Evolutionary conservation across 1,140 invertebrate species (phyloP).

Genomic region (Drosophila lacertosa): DNA sequence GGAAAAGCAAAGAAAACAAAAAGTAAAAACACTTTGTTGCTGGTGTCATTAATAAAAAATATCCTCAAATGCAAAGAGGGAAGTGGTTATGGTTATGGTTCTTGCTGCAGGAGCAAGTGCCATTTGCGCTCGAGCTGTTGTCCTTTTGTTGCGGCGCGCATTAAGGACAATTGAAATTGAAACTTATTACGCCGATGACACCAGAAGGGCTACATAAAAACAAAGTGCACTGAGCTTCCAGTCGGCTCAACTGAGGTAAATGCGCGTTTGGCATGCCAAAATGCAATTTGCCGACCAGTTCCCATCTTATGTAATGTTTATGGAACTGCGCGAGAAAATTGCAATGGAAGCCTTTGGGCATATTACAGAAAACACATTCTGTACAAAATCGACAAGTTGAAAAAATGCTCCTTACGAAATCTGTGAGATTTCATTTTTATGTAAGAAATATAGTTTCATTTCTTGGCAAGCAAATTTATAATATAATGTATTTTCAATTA

Average conservation of each 20-base stretch:
- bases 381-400: not conserved
- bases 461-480: too few species aligned
- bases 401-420: too few species aligned
- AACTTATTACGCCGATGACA: slow-evolving; percentile 68
- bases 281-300: slow-evolving; percentile 58
- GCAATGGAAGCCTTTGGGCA: slow-evolving; percentile 31
- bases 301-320: slow-evolving; percentile 53
- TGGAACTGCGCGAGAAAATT: slow-evolving; percentile 33
- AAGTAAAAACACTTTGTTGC: slow-evolving; percentile 9
- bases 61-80: slow-evolving; percentile 32
- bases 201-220: slow-evolving; percentile 38
- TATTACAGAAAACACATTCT: slow-evolving; percentile 1
- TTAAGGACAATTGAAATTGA: slow-evolving; percentile 72
- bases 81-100: slow-evolving; percentile 35
- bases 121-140: slow-evolving; percentile 25
- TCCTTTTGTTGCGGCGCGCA: slow-evolving; percentile 40
- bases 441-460: too few species aligned
- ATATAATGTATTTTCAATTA: too few species aligned
- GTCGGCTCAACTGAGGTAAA: slow-evolving; percentile 34
- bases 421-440: too few species aligned
- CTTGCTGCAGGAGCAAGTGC: slow-evolving; percentile 9
- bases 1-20: not conserved
- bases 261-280: slow-evolving; percentile 55
- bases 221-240: slow-evolving; percentile 45
- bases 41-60: slow-evolving; percentile 62